These are phyloP conservation scores for Enteromius argenteus DNA, from an alignment of 2,797 vertebrate genomes.

Conservation along the genomic window DNA sequence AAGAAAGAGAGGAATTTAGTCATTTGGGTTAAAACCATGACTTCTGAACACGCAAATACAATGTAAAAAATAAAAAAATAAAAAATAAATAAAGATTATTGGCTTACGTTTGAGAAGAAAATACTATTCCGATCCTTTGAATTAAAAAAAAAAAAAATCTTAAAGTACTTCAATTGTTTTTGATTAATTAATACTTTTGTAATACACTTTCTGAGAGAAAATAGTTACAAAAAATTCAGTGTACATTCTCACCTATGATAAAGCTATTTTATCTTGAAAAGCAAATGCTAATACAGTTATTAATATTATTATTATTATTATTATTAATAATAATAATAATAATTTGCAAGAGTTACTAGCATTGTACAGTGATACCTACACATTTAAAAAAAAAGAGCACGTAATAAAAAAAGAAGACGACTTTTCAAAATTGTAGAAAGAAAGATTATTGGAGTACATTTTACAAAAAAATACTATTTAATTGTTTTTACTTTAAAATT, in stretches of 20 bases:
- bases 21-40: neutral
- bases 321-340: neutral
- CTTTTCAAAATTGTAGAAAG: neutral
- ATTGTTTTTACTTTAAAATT: neutral
- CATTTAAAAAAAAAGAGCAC: neutral
- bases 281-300: neutral
- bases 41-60: constrained; percentile 14
- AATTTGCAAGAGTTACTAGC: constrained; percentile 27
- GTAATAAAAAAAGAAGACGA: neutral
- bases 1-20: neutral
- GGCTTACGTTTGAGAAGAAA: neutral
- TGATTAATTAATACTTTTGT: neutral
- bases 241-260: constrained; percentile 26
- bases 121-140: too few species aligned
- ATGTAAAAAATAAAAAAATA: too few species aligned
- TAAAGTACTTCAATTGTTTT: neutral
- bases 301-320: neutral
- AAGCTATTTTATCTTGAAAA: neutral
- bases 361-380: constrained; percentile 36
- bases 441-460: neutral
- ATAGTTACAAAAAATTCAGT: too few species aligned
- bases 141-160: neutral
- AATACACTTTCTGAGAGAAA: neutral
- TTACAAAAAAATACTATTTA: neutral
- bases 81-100: too few species aligned